Conservation (phyloP, 2,888 invertebrate genomes). For the Trachelus stipa region DNA sequence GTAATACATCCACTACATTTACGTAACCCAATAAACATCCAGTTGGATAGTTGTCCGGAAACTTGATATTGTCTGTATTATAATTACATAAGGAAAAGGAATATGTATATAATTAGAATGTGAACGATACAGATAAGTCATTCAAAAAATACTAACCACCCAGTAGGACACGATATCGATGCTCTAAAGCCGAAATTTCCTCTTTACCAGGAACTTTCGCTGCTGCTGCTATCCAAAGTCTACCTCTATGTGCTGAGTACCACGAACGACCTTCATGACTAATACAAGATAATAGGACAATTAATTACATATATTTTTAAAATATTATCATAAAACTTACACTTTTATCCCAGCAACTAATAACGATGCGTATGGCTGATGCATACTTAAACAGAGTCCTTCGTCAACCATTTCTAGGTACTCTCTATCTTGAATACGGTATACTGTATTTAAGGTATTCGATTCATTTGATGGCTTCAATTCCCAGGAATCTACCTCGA, state of each 20-base stretch:
- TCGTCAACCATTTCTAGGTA: constrained; percentile 86
- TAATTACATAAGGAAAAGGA: neutral
- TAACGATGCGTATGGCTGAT: constrained; percentile 96
- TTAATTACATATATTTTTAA: constrained; percentile 5
- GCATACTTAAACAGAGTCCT: constrained; percentile 92
- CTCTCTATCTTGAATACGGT: constrained; percentile 81
- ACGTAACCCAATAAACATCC: constrained; percentile 92
- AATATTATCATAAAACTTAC: constrained; percentile 67
- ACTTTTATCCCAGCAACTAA: constrained; percentile 92
- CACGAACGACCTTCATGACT: constrained; percentile 95
- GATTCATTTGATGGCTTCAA: constrained; percentile 28
- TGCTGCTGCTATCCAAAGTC: constrained; percentile 95
- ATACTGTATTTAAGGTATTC: constrained; percentile 28
- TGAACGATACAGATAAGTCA: neutral
- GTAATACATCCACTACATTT: constrained; percentile 84
- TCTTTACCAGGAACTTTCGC: constrained; percentile 79
- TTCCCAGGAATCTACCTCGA: constrained; percentile 31
- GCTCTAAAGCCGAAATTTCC: constrained; percentile 77
- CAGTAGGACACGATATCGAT: constrained; percentile 76
- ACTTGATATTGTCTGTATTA: constrained; percentile 72
- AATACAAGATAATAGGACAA: constrained; percentile 7
- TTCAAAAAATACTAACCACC: constrained; percentile 68
- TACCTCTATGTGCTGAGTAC: constrained; percentile 92
- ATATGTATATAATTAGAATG: neutral
- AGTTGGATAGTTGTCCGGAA: constrained; percentile 87